Percentiles rank a stretch among this genome's conserved stretches.
Evolutionary conservation across 2,797 vertebrate species (phyloP).

Genomic region (Galagoides demidoff): DNA sequence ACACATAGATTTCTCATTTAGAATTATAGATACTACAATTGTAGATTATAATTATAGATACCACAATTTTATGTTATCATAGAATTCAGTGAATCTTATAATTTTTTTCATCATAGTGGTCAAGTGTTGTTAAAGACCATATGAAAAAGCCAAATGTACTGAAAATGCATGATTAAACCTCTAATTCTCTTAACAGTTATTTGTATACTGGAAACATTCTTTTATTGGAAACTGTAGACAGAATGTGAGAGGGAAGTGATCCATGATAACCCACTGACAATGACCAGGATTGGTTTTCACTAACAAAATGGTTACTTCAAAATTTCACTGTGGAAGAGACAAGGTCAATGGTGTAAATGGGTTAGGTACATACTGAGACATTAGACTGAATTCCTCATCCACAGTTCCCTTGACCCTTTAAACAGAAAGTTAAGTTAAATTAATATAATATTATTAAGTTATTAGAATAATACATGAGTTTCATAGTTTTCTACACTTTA

Average conservation of each 20-base stretch:
- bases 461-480: background rate
- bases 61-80: background rate
- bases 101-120: background rate
- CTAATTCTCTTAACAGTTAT: background rate
- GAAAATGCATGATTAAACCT: background rate
- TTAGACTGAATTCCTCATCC: background rate
- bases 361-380: background rate
- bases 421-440: conserved; percentile 20
- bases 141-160: background rate
- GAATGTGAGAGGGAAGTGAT: background rate
- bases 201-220: background rate
- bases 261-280: background rate
- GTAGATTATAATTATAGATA: background rate
- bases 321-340: background rate
- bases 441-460: background rate
- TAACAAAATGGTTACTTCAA: background rate
- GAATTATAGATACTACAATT: background rate
- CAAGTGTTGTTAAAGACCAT: background rate
- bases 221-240: background rate
- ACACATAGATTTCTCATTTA: background rate
- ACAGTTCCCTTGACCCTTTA: background rate
- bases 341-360: background rate
- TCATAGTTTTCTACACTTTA: background rate
- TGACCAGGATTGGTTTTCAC: background rate
- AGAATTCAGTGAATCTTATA: background rate